Evolutionary conservation across 2,888 invertebrate genomes (phyloP).

Genomic region (Aethes cnicana): DNA sequence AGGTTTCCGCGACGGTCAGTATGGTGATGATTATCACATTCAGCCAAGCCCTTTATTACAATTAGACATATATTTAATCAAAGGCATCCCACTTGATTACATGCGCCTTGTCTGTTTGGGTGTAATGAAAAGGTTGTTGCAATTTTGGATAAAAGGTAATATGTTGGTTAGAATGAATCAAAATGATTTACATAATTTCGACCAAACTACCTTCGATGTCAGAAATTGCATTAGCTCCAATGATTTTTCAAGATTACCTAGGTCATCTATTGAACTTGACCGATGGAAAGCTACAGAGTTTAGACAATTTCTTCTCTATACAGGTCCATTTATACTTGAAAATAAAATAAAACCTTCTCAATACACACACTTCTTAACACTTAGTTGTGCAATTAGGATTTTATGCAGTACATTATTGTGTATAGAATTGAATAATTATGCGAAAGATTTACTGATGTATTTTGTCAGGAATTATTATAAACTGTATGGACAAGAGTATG

Average conservation of each 20-base stretch:
- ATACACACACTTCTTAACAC: neutral
- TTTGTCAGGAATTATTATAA: neutral
- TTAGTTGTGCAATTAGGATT: neutral
- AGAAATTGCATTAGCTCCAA: neutral
- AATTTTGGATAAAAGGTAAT: neutral
- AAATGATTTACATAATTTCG: neutral
- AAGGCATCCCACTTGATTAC: neutral
- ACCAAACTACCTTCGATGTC: neutral
- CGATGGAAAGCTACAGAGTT: neutral
- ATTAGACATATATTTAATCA: neutral
- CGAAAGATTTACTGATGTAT: neutral
- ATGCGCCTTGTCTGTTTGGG: neutral
- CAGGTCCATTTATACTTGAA: neutral
- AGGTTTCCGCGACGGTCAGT: neutral
- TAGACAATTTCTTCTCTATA: neutral
- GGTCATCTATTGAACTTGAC: neutral
- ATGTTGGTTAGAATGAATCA: neutral
- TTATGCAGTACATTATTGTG: neutral
- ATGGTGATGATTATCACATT: neutral
- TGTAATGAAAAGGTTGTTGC: constrained; percentile 1
- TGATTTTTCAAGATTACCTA: neutral
- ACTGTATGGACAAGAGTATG: neutral
- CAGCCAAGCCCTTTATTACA: neutral
- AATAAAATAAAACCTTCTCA: neutral
- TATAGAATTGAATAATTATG: neutral